These are phyloP conservation scores for Julus scandinavius DNA, from an alignment of 2,888 invertebrate species.

Conservation along the genomic window DNA sequence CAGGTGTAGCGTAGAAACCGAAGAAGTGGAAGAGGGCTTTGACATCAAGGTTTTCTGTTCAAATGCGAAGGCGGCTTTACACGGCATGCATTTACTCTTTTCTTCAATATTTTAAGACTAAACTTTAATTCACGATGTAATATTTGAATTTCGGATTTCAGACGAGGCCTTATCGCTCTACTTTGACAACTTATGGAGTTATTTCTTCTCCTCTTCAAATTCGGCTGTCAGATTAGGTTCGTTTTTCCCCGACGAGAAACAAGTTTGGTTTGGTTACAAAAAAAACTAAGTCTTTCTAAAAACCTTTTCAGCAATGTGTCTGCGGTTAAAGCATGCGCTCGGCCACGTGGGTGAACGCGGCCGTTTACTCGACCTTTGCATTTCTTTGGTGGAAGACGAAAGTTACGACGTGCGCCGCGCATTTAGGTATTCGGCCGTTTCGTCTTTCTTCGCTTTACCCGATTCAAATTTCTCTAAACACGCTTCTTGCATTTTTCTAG, in stretches of 20 bases:
- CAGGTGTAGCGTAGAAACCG: not conserved
- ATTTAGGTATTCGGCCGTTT: conserved; percentile 39
- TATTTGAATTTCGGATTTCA: not conserved
- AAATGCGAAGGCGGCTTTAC: not conserved
- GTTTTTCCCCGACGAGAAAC: too few species aligned
- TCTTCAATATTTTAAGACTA: not conserved
- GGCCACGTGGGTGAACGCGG: not conserved
- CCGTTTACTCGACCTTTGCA: conserved; percentile 21
- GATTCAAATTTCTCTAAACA: not conserved
- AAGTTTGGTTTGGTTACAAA: too few species aligned
- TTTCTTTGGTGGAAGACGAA: conserved; percentile 44
- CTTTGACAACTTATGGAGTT: not conserved
- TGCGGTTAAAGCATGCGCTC: conserved; percentile 35
- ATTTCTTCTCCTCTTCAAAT: not conserved
- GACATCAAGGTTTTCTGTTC: not conserved
- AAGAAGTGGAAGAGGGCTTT: not conserved
- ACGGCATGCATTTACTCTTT: not conserved
- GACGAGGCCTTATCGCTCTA: not conserved
- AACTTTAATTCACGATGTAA: not conserved
- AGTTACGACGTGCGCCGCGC: conserved; percentile 38
- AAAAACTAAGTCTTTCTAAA: not conserved
- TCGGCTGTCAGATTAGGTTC: conserved; percentile 15
- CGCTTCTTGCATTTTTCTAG: not conserved
- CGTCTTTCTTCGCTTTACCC: not conserved
- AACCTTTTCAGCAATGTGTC: not conserved